Conservation (phyloP, 23 tunicate species). For the Corella eumyota region DNA sequence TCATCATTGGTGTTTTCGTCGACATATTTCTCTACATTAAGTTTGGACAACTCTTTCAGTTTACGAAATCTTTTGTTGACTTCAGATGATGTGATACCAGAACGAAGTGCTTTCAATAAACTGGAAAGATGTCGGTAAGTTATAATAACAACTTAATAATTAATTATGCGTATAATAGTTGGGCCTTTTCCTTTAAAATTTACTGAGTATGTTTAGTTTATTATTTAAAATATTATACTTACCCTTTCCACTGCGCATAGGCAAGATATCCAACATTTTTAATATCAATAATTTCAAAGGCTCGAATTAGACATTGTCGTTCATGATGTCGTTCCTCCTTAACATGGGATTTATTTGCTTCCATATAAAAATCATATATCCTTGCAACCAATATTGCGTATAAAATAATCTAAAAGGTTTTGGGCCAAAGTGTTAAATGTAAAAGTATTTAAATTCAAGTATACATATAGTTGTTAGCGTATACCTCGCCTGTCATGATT, state of each 20-base stretch:
- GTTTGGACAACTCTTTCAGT: constrained; percentile 37
- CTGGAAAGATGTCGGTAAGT: constrained; percentile 3
- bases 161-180: neutral
- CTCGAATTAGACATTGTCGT: constrained; percentile 71
- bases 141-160: neutral
- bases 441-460: neutral
- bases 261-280: constrained; percentile 23
- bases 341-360: constrained; percentile 65
- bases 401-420: constrained; percentile 38
- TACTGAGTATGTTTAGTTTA: neutral
- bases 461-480: neutral
- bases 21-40: constrained; percentile 1
- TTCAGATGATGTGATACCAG: constrained; percentile 45
- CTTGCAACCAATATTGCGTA: constrained; percentile 79
- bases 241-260: constrained; percentile 68
- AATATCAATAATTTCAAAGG: constrained; percentile 58
- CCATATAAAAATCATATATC: constrained; percentile 64
- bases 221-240: neutral
- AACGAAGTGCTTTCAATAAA: constrained; percentile 26
- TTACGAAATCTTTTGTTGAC: constrained; percentile 57
- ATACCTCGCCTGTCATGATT: constrained; percentile 73
- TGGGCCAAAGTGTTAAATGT: too few species aligned
- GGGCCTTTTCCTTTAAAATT: neutral
- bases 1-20: neutral
- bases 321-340: constrained; percentile 72